Percentiles rank a stretch among this genome's conserved stretches.
These are phyloP conservation scores for Tamandua tetradactyla DNA, from an alignment of 2,797 vertebrate species.

Conservation along the genomic window DNA sequence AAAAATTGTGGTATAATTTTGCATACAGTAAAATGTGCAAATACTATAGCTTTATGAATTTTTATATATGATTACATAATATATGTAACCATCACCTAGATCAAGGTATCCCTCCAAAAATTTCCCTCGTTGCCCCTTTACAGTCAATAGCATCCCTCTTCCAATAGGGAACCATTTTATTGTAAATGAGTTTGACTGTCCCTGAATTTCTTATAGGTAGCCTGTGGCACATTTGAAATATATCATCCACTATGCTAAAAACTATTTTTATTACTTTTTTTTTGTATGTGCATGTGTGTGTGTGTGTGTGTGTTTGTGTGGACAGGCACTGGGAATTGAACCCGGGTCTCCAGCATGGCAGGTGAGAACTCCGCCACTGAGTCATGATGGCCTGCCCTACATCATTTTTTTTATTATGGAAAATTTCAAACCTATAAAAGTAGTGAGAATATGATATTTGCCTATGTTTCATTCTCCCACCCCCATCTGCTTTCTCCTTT, in stretches of 20 bases:
- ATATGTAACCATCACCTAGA: not conserved
- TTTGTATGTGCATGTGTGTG: no score
- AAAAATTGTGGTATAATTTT: not conserved
- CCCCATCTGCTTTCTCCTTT: not conserved
- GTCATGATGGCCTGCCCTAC: no score
- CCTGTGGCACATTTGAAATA: not conserved
- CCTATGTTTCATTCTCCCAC: not conserved
- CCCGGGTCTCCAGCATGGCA: no score
- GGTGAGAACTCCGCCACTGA: no score
- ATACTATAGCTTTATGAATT: not conserved
- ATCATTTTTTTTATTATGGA: not conserved
- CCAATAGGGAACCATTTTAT: not conserved
- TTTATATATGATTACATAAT: not conserved
- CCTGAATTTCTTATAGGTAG: not conserved
- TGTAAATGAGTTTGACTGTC: not conserved
- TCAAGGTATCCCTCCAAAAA: not conserved
- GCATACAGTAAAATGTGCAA: not conserved
- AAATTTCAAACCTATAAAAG: not conserved
- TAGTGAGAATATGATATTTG: not conserved
- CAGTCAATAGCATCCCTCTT: not conserved
- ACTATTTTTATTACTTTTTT: not conserved
- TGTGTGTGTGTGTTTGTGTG: no score
- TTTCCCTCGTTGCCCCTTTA: not conserved
- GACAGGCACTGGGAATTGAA: no score
- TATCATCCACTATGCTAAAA: not conserved